Evolutionary conservation across 37 sponge, comb jelly and placozoan genomes (phyloP).

Genomic region (Haliclona indistincta): DNA sequence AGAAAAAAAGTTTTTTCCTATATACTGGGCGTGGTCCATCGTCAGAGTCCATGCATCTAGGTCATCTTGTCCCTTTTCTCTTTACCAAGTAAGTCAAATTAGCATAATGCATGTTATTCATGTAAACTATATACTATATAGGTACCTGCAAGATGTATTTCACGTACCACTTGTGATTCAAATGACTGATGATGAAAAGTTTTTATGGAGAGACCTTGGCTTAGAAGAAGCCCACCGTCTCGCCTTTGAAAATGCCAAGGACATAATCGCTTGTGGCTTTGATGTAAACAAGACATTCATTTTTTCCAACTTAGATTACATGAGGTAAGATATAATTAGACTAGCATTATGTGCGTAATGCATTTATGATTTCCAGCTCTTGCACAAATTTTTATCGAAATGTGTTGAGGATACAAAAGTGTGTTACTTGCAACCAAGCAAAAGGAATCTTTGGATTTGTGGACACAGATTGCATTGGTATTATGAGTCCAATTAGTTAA

Average conservation of each 20-base stretch:
- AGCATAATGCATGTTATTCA: background rate
- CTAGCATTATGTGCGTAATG: background rate
- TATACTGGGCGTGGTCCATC: slow-evolving; percentile 92
- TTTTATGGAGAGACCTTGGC: slow-evolving; percentile 85
- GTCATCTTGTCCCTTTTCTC: slow-evolving; percentile 87
- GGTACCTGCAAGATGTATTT: slow-evolving; percentile 89
- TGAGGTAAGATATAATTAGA: slow-evolving; percentile 27
- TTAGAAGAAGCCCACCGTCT: slow-evolving; percentile 78
- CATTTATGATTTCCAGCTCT: slow-evolving; percentile 20
- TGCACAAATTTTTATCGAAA: slow-evolving; percentile 53
- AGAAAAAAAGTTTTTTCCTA: slow-evolving; percentile 81
- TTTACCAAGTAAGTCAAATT: slow-evolving; percentile 78
- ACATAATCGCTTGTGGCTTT: slow-evolving; percentile 94
- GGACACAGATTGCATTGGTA: slow-evolving; percentile 81
- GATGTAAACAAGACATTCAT: slow-evolving; percentile 89
- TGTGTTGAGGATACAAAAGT: slow-evolving; percentile 69
- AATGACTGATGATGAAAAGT: slow-evolving; percentile 95
- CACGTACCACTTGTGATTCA: slow-evolving; percentile 92
- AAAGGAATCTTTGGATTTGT: slow-evolving; percentile 85
- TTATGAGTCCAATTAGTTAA: background rate
- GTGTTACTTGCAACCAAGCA: slow-evolving; percentile 87
- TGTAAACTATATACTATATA: slow-evolving; percentile 7
- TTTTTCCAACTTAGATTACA: slow-evolving; percentile 85
- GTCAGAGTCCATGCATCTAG: slow-evolving; percentile 89
- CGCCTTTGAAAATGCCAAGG: slow-evolving; percentile 88